A percentile compares a stretch with the other conserved stretches of the same genome.
phyloP scores from a whole-genome alignment of 1,140 invertebrate species.

The Scylla paramamosain region DNA sequence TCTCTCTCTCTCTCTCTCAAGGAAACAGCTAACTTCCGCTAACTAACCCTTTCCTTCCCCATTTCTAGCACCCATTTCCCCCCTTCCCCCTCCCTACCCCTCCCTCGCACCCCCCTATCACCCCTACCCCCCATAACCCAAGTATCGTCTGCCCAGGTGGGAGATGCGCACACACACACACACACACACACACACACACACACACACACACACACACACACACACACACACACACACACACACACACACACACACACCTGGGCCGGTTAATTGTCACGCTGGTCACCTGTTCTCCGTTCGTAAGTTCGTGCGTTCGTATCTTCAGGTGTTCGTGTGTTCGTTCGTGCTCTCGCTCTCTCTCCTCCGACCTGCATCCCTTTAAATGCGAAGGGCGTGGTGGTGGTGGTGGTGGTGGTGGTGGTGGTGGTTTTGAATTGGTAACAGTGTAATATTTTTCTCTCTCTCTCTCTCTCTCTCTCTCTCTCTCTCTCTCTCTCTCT shows the following conservation, averaged over 20 bases:
- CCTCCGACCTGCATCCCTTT: too few species aligned
- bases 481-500: too few species aligned
- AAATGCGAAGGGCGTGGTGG: too few species aligned
- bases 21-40: too few species aligned
- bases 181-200: not conserved
- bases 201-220: not conserved
- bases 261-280: not conserved
- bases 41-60: not conserved
- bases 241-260: not conserved
- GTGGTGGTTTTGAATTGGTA: too few species aligned
- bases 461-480: too few species aligned
- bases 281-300: not conserved
- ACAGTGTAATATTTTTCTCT: too few species aligned
- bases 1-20: not conserved
- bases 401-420: too few species aligned
- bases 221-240: not conserved
- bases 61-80: not conserved
- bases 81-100: not conserved
- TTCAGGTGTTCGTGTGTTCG: not conserved
- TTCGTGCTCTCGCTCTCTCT: too few species aligned
- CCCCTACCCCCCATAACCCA: not conserved
- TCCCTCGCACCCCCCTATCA: not conserved
- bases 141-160: not conserved
- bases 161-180: not conserved
- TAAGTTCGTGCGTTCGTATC: not conserved